A percentile compares a stretch with the other conserved stretches of the same genome.
These are phyloP conservation scores for Kuschelorhynchus macadamiae DNA, from an alignment of 2,888 invertebrate genomes.

Conservation along the genomic window DNA sequence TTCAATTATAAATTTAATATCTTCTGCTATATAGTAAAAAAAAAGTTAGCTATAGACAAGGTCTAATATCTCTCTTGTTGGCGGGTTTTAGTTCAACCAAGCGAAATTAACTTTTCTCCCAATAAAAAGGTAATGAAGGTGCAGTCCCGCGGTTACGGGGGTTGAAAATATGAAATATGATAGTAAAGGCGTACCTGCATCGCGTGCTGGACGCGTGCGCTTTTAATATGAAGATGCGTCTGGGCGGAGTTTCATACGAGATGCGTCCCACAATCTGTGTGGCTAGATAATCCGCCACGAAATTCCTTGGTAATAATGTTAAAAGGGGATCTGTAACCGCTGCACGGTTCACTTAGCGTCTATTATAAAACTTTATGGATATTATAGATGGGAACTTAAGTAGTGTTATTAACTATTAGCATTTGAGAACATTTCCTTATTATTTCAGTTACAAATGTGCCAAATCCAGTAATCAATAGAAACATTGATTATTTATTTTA, in stretches of 20 bases:
- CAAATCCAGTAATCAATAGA: too few species aligned
- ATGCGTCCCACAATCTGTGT: constrained; percentile 62
- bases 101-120: constrained; percentile 52
- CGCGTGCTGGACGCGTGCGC: constrained; percentile 56
- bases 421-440: too few species aligned
- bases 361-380: constrained; percentile 45
- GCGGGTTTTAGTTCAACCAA: constrained; percentile 47
- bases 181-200: constrained; percentile 62
- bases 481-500: too few species aligned
- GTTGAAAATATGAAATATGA: constrained; percentile 61
- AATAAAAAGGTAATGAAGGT: constrained; percentile 52
- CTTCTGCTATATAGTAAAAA: too few species aligned
- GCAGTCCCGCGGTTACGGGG: constrained; percentile 46
- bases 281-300: constrained; percentile 59
- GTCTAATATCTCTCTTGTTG: neutral
- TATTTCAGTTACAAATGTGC: too few species aligned
- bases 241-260: constrained; percentile 58
- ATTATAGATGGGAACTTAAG: constrained; percentile 2
- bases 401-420: too few species aligned
- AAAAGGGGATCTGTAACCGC: constrained; percentile 53
- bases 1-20: too few species aligned
- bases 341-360: constrained; percentile 51
- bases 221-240: constrained; percentile 54
- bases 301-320: constrained; percentile 63
- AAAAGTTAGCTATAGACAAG: too few species aligned